Conservation (phyloP, 2,113 vertebrate species). For the Nerophis lumbriciformis region DNA sequence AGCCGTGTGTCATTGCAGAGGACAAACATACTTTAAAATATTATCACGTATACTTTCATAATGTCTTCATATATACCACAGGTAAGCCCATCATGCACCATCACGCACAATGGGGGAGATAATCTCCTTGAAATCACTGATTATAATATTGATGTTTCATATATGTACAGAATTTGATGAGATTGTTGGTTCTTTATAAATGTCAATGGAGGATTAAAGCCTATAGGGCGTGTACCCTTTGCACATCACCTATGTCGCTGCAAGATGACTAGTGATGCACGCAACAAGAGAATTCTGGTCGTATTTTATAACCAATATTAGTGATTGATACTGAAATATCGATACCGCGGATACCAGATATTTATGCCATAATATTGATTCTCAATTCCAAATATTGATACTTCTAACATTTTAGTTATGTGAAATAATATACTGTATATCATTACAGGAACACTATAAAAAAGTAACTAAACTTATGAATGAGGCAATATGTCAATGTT, state of each 20-base stretch:
- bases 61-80: conserved; percentile 28
- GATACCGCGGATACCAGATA: too few relatives aligned
- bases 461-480: too few relatives aligned
- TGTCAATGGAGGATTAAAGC: conserved; percentile 43
- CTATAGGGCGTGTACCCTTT: conserved; percentile 32
- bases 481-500: too few relatives aligned
- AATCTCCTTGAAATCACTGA: conserved; percentile 45
- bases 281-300: conserved; percentile 27
- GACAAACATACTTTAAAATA: background rate
- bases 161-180: conserved; percentile 47
- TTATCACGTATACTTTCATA: conserved; percentile 29
- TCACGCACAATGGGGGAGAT: conserved; percentile 34
- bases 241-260: conserved; percentile 29
- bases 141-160: conserved; percentile 36
- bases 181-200: conserved; percentile 39
- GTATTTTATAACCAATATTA: too few relatives aligned
- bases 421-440: too few relatives aligned
- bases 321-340: too few relatives aligned
- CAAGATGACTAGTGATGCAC: conserved; percentile 20
- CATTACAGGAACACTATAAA: too few relatives aligned
- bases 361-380: too few relatives aligned
- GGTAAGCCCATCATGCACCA: conserved; percentile 54
- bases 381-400: too few relatives aligned
- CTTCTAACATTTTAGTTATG: too few relatives aligned
- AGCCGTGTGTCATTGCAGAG: background rate